A percentile compares a stretch with the other conserved stretches of the same genome.
Evolutionary conservation across 2,113 vertebrate genomes (phyloP).

Genomic region (Strix aluco): DNA sequence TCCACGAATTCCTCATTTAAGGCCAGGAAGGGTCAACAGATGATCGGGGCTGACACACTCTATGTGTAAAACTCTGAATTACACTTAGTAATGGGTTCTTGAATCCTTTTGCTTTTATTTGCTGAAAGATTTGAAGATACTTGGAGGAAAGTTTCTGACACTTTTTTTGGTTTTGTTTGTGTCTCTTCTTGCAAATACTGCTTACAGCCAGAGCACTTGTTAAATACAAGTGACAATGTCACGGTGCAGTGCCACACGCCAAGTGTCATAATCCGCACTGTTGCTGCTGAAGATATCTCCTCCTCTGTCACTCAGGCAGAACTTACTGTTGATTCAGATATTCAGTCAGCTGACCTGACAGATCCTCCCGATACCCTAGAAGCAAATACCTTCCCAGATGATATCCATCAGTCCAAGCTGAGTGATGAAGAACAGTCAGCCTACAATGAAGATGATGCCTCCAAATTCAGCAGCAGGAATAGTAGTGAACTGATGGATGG

Average conservation of each 20-base stretch:
- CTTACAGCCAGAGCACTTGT: constrained; percentile 87
- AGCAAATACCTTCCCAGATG: constrained; percentile 74
- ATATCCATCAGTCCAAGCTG: constrained; percentile 75
- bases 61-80: neutral
- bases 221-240: constrained; percentile 86
- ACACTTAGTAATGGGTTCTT: neutral
- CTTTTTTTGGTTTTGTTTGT: neutral
- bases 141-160: neutral
- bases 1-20: neutral
- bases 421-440: constrained; percentile 57
- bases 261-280: constrained; percentile 93
- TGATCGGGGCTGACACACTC: neutral
- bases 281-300: constrained; percentile 86
- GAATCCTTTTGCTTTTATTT: neutral
- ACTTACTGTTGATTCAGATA: constrained; percentile 77
- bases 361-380: constrained; percentile 71
- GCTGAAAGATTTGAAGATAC: neutral
- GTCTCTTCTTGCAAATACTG: neutral
- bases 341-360: constrained; percentile 72
- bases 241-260: constrained; percentile 87
- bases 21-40: neutral
- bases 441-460: constrained; percentile 64
- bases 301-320: constrained; percentile 84
- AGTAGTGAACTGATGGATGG: constrained; percentile 75
- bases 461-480: constrained; percentile 77